Base-by-base conservation (phyloP, 2,888 invertebrate genomes). In the Syrista parreyssii region DNA sequence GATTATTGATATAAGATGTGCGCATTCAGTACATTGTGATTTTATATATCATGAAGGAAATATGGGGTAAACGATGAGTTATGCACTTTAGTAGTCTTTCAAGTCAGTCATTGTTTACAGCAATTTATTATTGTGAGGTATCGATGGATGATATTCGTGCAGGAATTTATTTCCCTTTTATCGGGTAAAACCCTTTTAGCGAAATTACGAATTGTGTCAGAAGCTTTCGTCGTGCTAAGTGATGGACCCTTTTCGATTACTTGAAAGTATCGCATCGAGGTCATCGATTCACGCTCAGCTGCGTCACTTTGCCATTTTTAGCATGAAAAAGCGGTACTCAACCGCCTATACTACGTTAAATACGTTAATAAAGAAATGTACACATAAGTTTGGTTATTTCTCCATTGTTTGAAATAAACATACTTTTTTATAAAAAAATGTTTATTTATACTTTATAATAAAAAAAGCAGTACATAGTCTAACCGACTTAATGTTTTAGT, bases 361-460 rank as follows among this genome's bases (percentile, higher is more conserved):
- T 23, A 23, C 9, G 9, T 23, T 55, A 9, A 55, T 55, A 23
- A 55, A 23, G 55, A 55, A 55, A 55, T 55, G 9, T 34, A 34
- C 34, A 9, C 9, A 34, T 55, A 23, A 9, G 23, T 23, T 55
- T 55, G 9, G 15, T 55, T 55, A 1, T 23, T 55, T 55, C 23
- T 55, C 55, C 9, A 55, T 9, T 6, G 55, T 9, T 34, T 23
- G 12, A 36, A 23, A 55, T 23, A 55, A 23, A 23, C 9, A 55
- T 15, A 40, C 15, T 55, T 40, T 40, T 71, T 31, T 31, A 9
- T 30, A 30, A 84, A 85, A 86, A 83, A 82, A 81, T 73, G 75
- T 87, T 86, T 86, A 87, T 87, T 86, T 68, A 80, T 85, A 82
- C 76, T 82, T 80, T 86, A 85, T 80, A 82, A 86, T 85, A 84